A percentile compares a stretch with the other conserved stretches of the same genome.
Evolutionary conservation across 2,113 vertebrate species (phyloP).

Genomic region (Rynchops niger): DNA sequence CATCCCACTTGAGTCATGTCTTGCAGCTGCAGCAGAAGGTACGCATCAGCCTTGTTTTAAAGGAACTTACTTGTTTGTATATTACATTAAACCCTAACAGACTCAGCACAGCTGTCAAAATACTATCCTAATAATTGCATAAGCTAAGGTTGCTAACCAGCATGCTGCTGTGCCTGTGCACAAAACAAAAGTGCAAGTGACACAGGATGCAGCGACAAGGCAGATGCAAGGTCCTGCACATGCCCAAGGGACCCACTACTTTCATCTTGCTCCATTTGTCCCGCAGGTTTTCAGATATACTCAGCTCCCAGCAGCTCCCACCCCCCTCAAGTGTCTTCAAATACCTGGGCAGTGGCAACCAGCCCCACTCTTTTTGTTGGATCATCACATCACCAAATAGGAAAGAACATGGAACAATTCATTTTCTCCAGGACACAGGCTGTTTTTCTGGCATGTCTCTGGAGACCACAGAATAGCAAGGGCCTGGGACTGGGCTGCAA

Average conservation of each 20-base stretch:
- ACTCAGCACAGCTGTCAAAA: neutral
- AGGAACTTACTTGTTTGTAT: neutral
- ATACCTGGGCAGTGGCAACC: neutral
- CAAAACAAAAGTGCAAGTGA: neutral
- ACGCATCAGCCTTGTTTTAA: neutral
- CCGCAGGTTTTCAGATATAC: neutral
- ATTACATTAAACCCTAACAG: neutral
- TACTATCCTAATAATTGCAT: neutral
- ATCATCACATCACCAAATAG: rapidly evolving
- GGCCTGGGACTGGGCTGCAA: neutral
- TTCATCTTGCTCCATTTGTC: neutral
- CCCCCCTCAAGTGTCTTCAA: neutral
- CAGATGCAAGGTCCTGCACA: neutral
- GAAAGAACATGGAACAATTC: neutral
- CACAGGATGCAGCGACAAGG: neutral
- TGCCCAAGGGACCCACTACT: neutral
- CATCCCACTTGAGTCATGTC: neutral
- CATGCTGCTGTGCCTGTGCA: neutral
- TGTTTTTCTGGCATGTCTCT: neutral
- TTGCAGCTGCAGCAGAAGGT: neutral
- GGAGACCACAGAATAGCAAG: neutral
- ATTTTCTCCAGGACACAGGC: neutral
- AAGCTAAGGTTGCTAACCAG: neutral
- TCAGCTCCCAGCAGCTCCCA: neutral
- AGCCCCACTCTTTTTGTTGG: neutral